These are phyloP conservation scores for Aptenodytes forsteri DNA, from an alignment of 2,113 vertebrate genomes.

Conservation along the genomic window DNA sequence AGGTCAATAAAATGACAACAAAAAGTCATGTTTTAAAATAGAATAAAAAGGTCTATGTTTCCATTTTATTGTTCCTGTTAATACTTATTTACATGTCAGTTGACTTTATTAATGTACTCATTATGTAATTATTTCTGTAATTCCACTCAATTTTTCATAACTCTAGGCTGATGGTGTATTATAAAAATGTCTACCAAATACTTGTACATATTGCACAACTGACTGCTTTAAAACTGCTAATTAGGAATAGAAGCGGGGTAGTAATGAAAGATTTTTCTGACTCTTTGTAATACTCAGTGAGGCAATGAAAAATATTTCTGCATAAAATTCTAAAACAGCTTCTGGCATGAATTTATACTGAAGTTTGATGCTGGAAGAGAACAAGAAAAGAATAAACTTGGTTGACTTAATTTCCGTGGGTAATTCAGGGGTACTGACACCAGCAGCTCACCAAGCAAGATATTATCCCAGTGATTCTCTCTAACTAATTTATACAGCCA, in stretches of 20 bases:
- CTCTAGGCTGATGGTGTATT: not conserved
- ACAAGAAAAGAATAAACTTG: not conserved
- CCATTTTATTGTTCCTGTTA: not conserved
- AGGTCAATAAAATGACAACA: not conserved
- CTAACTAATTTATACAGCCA: conserved; percentile 45
- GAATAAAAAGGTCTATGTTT: not conserved
- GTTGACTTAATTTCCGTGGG: not conserved
- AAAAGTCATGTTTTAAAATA: not conserved
- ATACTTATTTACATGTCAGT: not conserved
- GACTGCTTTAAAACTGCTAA: not conserved
- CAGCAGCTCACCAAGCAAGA: not conserved
- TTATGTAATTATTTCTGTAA: not conserved
- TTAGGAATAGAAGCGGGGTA: not conserved
- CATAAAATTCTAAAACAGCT: not conserved
- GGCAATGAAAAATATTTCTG: not conserved
- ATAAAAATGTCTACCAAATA: not conserved
- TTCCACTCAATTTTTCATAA: not conserved
- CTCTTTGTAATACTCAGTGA: not conserved
- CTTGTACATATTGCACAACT: not conserved
- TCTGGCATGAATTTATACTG: not conserved
- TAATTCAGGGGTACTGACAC: conserved; percentile 17
- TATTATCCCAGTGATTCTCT: not conserved
- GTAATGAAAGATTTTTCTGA: not conserved
- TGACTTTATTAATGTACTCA: not conserved
- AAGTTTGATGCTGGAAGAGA: not conserved